Evolutionary conservation across 2,888 invertebrate species (phyloP), one percentile per base, ranked within the genome.

Genomic region (Ypsolopha sequella): DNA sequence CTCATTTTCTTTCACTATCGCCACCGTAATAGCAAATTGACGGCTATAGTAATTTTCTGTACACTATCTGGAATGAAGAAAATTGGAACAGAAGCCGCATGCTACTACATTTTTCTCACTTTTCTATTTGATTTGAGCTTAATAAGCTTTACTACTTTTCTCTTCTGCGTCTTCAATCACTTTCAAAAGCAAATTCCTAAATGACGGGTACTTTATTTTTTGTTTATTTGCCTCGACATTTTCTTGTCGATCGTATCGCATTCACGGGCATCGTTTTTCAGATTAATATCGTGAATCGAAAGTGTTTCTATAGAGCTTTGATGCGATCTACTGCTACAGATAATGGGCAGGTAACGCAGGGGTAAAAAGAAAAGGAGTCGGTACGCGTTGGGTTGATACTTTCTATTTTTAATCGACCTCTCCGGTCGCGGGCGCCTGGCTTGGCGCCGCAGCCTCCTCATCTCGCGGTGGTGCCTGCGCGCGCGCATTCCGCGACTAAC

Each of bases 391-490:
- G 75, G 75, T 79, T 79, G 65, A 65, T 69, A 77, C 86, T 86
- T 86, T 86, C 86, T 86, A 86, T 86, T 86, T 85, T 84, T 82
- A 79, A 74, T 75, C 74, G 72, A 73, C 76, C 68, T 75, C 76
- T 74, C 75, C 80, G 81, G 82, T 76, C 73, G 76, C 68, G 73
- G 65, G 68, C 67, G 62, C 66, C 59, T 59, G 63, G 64, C 63
- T 68, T 62, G 68, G 72, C 72, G 80, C 78, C 72, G 64, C 79
- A 77, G 82, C 81, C 80, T 80, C 80, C 68, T 66, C 65, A 69
- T 69, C 73, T 73, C 64, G 64, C 66, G 73, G 73, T 6, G 14
- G 13, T 11, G 9, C 9, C 36, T 6, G 10, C 38, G 24, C 51
- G 72, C 69, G 75, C 76, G 76, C 85, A 86, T 84, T 85, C 81